phyloP scores from a whole-genome alignment of 2,797 vertebrate genomes.

The Syngnathus acus region DNA sequence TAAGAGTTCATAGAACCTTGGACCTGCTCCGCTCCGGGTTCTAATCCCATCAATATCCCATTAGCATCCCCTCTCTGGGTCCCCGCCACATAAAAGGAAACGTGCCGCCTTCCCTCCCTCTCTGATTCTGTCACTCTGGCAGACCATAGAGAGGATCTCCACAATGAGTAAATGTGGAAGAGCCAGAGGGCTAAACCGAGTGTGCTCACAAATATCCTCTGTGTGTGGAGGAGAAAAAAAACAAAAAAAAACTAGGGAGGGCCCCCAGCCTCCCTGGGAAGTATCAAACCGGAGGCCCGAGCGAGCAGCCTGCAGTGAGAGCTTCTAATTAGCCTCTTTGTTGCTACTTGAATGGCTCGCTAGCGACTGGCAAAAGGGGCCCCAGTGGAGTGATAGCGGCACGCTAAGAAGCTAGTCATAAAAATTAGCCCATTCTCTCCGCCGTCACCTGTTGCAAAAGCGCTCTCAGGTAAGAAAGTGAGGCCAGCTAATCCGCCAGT shows the following conservation, averaged over 20 bases:
- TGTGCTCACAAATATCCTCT: conserved; percentile 49
- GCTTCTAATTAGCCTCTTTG: conserved; percentile 77
- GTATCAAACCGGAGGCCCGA: conserved; percentile 69
- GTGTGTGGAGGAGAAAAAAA: conserved; percentile 20
- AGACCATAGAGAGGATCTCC: conserved; percentile 42
- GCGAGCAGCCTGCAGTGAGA: conserved; percentile 62
- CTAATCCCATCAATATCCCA: conserved; percentile 76
- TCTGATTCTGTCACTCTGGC: conserved; percentile 64
- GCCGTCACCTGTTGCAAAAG: conserved; percentile 52
- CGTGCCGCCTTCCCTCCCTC: conserved; percentile 55
- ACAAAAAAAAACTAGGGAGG: conserved; percentile 52
- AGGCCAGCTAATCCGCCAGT: conserved; percentile 16
- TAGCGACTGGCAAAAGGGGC: conserved; percentile 54
- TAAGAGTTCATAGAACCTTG: conserved; percentile 53
- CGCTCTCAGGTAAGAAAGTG: conserved; percentile 42
- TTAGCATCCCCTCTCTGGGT: conserved; percentile 70
- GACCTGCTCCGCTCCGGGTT: conserved; percentile 61
- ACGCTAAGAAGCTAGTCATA: conserved; percentile 54
- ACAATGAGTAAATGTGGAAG: conserved; percentile 65
- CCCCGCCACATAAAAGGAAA: conserved; percentile 70
- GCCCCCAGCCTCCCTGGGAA: conserved; percentile 71
- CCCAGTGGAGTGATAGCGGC: conserved; percentile 49
- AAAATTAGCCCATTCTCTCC: conserved; percentile 14
- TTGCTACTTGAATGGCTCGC: conserved; percentile 66
- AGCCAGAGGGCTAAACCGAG: conserved; percentile 67